Evolutionary conservation across 2,113 vertebrate species (phyloP).

Genomic region (Hypanus sabinus): DNA sequence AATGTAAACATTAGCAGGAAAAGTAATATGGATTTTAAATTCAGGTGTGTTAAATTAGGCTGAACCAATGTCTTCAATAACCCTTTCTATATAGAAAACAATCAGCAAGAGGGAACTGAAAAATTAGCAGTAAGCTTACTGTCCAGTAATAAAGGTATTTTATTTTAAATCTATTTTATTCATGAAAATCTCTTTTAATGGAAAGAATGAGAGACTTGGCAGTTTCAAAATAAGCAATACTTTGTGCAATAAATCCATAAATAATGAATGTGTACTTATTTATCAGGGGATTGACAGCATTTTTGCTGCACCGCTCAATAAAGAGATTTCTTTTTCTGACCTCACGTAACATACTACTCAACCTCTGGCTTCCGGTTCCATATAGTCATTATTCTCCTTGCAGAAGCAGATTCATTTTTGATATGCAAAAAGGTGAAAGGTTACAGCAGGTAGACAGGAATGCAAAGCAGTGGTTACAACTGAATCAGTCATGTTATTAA

Average conservation of each 20-base stretch:
- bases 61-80: neutral
- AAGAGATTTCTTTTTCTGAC: no score
- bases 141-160: neutral
- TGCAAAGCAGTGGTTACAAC: no score
- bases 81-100: neutral
- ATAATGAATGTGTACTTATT: neutral
- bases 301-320: no score
- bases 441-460: no score
- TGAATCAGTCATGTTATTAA: no score
- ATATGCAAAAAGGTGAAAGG: no score
- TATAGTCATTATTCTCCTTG: no score
- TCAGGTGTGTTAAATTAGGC: neutral
- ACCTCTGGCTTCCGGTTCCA: no score
- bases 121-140: neutral
- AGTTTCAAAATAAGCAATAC: neutral
- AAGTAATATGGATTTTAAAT: neutral
- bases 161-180: neutral
- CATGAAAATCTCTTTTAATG: neutral
- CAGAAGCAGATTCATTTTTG: no score
- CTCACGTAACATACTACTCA: no score
- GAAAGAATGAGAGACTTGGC: neutral
- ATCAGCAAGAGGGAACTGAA: neutral
- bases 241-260: neutral
- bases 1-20: conserved; percentile 35
- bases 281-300: neutral